Evolutionary conservation across 2,113 vertebrate genomes (phyloP), one percentile per base, ranked within the genome.

Genomic region (Cyprinodon variegatus): DNA sequence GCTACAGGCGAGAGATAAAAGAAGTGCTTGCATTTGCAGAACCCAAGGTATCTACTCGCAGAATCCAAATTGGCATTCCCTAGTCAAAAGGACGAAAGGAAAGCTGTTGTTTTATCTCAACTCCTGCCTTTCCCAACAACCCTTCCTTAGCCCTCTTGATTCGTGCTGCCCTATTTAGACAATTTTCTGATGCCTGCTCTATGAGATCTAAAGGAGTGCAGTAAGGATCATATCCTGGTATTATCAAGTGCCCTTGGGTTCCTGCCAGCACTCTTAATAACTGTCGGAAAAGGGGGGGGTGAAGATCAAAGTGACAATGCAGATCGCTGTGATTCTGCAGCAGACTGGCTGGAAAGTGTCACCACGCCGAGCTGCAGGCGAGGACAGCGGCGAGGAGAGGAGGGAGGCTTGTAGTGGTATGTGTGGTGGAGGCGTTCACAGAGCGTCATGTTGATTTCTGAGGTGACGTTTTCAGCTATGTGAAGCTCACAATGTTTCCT

Each of bases 1-100:
- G 84, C 88, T 90, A 46, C 77, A 86, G 87, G 88, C 91, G 36
- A 80, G 61, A 88, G 85, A 92, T 89, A 92, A 90, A 90, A 86
- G 84, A 89, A 92, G 81, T 14, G 83, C 83, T 86, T 78, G 80
- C 86, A 86, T 91, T 82, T 78, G 87, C 88, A 91, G 81, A 91
- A 91, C 20, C 45, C 41, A 0, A 41, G 87, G 83, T 83, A 86
- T 91, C 89, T 91, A 50, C 74, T 75, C 3, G 59, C 85, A 74
- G 77, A 91, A 91, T 89, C 87, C 90, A 87, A 90, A 90, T 88
- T 80, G 72, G 73, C 75, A 88, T 86, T 82, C 77, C 76, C 57
- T 77, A 17, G n/a, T 74, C 43, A 48, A 72, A 70, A 74, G 38
- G 48, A 29, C 11, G 48, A 50, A 46, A 57, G 68, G 43, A 57